These are phyloP conservation scores for Enhydra lutris DNA, from an alignment of 2,113 vertebrate genomes.

Conservation along the genomic window DNA sequence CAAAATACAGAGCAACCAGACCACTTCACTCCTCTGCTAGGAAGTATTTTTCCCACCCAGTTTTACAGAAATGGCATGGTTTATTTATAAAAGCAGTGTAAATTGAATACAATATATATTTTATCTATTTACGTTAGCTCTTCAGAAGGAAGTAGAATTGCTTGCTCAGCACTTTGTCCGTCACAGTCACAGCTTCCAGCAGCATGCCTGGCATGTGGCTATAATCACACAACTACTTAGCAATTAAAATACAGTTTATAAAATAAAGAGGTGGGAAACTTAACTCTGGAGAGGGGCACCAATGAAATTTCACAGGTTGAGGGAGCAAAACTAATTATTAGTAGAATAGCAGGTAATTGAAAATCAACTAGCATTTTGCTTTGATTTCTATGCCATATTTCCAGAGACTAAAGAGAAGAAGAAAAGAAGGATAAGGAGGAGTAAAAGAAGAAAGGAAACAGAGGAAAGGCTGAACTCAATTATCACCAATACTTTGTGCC, in stretches of 20 bases:
- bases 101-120: neutral
- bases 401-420: neutral
- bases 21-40: neutral
- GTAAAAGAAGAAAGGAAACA: neutral
- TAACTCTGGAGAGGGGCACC: neutral
- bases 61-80: neutral
- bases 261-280: neutral
- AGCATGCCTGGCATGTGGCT: fast-evolving
- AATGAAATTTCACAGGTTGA: neutral
- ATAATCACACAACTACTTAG: neutral
- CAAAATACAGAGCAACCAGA: neutral
- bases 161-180: neutral
- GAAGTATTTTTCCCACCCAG: neutral
- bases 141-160: neutral
- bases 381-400: neutral
- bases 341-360: neutral
- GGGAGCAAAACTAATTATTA: neutral
- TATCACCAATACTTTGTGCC: neutral
- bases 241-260: neutral
- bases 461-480: neutral
- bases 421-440: neutral
- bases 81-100: neutral
- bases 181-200: neutral
- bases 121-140: neutral
- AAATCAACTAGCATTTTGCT: neutral